phyloP scores from a whole-genome alignment of 2,888 invertebrate species.

The Scelioninae gen. 1 region DNA sequence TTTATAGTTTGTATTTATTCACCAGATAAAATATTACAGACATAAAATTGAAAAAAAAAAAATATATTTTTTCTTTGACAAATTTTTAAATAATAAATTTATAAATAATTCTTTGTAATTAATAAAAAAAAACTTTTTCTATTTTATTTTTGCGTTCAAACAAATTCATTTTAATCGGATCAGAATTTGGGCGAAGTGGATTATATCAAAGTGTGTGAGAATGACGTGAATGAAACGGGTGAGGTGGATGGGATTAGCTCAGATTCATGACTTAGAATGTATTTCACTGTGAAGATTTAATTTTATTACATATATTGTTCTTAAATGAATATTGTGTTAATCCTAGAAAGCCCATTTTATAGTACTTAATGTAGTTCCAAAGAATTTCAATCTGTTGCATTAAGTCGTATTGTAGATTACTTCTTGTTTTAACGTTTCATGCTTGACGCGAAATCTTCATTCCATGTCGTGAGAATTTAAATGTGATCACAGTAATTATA shows the following conservation, averaged over 20 bases:
- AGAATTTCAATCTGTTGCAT: conserved; percentile 58
- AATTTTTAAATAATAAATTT: too few species aligned
- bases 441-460: background rate
- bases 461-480: too few species aligned
- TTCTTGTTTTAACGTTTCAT: conserved; percentile 21
- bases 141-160: background rate
- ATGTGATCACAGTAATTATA: too few species aligned
- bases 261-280: conserved; percentile 56
- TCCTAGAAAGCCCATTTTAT: conserved; percentile 58
- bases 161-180: conserved; percentile 34
- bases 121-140: too few species aligned
- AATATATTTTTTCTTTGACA: too few species aligned
- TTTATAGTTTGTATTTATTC: too few species aligned
- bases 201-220: conserved; percentile 36
- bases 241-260: conserved; percentile 33
- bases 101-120: too few species aligned
- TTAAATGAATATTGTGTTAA: conserved; percentile 56
- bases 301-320: conserved; percentile 61
- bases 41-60: too few species aligned
- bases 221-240: conserved; percentile 51
- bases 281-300: conserved; percentile 41
- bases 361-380: conserved; percentile 54
- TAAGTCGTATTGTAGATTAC: conserved; percentile 31
- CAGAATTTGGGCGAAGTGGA: conserved; percentile 35
- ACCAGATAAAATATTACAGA: too few species aligned